phyloP scores from a whole-genome alignment of 92 coral and sea anemone species.

The Scolanthus callimorphus region DNA sequence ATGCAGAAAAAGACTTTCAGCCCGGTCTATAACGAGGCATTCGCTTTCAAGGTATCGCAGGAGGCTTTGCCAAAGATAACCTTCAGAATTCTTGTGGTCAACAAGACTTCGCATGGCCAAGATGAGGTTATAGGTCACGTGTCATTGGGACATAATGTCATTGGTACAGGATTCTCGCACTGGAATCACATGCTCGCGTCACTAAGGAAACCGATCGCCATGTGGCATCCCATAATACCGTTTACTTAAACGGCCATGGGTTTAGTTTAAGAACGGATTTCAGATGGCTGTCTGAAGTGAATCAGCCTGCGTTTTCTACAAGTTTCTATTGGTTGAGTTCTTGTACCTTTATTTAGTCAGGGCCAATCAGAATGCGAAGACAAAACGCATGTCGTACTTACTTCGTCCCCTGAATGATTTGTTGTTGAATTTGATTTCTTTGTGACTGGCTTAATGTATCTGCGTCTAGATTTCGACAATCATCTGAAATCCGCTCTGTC shows the following conservation, averaged over 20 bases:
- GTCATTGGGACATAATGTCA: slow-evolving; percentile 81
- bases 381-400: no score
- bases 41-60: slow-evolving; percentile 94
- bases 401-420: no score
- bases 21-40: slow-evolving; percentile 99
- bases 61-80: slow-evolving; percentile 75
- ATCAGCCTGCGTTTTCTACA: no score
- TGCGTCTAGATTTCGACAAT: no score
- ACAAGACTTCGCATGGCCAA: slow-evolving; percentile 89
- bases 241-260: slow-evolving; percentile 6
- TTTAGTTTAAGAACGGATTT: no score
- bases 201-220: slow-evolving; percentile 89
- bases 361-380: no score
- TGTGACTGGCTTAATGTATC: no score
- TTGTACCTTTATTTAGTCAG: no score
- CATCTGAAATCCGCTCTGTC: no score
- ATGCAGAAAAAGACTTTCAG: slow-evolving; percentile 82
- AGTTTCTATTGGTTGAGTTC: no score
- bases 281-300: no score
- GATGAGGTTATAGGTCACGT: slow-evolving; percentile 91
- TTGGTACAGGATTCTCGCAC: slow-evolving; percentile 87
- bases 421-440: no score
- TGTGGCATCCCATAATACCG: slow-evolving; percentile 98
- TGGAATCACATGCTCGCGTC: slow-evolving; percentile 97
- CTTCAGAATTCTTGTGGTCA: slow-evolving; percentile 76